These are phyloP conservation scores for Colistium nudipinnis DNA, from an alignment of 2,113 vertebrate genomes.

Conservation along the genomic window DNA sequence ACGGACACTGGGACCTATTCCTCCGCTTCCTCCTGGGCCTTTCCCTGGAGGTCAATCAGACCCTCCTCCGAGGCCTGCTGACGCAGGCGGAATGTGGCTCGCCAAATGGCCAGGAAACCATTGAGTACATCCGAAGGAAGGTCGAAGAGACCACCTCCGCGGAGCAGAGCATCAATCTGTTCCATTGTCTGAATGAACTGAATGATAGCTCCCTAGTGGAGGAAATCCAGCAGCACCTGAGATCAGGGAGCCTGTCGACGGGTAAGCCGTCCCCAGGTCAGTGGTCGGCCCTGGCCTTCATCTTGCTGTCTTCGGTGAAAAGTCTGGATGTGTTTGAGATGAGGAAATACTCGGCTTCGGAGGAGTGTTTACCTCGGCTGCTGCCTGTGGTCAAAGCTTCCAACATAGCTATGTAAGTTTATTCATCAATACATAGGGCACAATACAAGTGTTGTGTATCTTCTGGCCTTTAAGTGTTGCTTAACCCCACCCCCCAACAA, in stretches of 20 bases:
- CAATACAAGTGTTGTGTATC: too few species aligned
- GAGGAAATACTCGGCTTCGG: constrained; percentile 30
- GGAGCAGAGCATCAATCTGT: constrained; percentile 37
- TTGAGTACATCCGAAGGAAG: constrained; percentile 24
- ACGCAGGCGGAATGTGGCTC: background rate
- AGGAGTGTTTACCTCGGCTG: constrained; percentile 33
- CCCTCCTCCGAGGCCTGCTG: background rate
- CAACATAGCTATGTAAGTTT: constrained; percentile 38
- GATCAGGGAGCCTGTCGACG: constrained; percentile 8
- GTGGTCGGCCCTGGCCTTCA: constrained; percentile 41
- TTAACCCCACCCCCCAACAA: too few species aligned
- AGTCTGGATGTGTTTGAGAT: constrained; percentile 25
- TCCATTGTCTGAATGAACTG: too few species aligned
- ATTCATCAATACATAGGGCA: background rate
- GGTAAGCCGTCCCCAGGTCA: constrained; percentile 15
- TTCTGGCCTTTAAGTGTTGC: too few species aligned
- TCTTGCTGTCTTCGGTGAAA: constrained; percentile 27
- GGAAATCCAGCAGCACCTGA: constrained; percentile 23
- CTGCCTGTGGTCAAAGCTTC: constrained; percentile 49
- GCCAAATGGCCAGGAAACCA: background rate
- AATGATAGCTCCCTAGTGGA: constrained; percentile 27
- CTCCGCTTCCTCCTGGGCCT: constrained; percentile 53
- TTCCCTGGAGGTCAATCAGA: constrained; percentile 37
- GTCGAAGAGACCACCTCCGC: constrained; percentile 4
- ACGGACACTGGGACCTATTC: constrained; percentile 55